Base-by-base conservation (phyloP, 1,140 invertebrate genomes). In the Chionoecetes opilio region DNA sequence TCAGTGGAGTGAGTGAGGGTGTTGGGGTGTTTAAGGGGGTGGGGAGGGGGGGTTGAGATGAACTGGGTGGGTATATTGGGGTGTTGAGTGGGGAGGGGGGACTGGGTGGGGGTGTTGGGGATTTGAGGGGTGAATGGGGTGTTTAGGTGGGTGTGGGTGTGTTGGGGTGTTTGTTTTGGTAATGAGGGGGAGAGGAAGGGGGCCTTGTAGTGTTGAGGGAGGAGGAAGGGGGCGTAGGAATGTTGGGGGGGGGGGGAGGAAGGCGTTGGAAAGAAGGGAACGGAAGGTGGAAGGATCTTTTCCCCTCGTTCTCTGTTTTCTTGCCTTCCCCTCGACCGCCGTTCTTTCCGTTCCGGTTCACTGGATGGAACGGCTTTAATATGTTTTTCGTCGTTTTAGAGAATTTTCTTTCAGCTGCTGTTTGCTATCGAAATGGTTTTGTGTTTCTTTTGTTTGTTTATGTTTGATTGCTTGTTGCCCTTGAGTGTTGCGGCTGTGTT, bases 371-470 rank as follows among this genome's bases (percentile, higher is more conserved):
- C 63, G 21, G 9, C 63, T 75, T 75, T 75, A 75, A 75, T 75
- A 75, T 75, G 21, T 75, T 75, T 75, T 75, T 75, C 11, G 46
- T 75, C 63, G 21, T 75, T n/a, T 21, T 6, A n/a, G 63, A 17
- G n/a, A 75, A n/a, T 1, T 75, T 75, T 75, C 63, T n/a, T 75
- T 26, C n/a, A 1, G 6, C 21, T 75, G 63, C 26, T 75, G n/a
- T 75, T 75, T 75, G 63, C 63, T n/a, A 21, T 75, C 63, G 63
- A 26, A 75, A 75, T 75, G 63, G 63, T 75, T 75, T 75, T 75
- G 63, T 75, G 63, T 75, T 75, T 75, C n/a, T 75, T 75, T 75
- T 75, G 63, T 75, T 75, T 75, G 53, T 9, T 75, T 75, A n/a
- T 75, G 11, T 75, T 75, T 26, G 63, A 75, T 75, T 75, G 26